Evolutionary conservation across 2,113 vertebrate species (phyloP), one percentile per base, ranked within the genome.

Genomic region (Thunnus thynnus): DNA sequence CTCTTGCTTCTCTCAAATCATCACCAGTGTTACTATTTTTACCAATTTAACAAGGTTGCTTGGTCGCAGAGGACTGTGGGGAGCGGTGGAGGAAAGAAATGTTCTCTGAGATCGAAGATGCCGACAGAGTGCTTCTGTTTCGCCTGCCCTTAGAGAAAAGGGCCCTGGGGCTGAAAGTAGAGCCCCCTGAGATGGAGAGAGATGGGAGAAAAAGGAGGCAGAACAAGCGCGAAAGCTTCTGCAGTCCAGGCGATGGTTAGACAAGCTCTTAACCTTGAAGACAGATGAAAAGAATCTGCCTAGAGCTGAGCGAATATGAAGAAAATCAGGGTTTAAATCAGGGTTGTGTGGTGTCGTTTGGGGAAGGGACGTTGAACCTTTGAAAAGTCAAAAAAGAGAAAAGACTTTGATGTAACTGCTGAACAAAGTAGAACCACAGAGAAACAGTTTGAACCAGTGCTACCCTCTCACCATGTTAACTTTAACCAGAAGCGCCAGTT

Each of bases 21-120:
- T 72, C 27, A 54, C 55, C 56, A 50, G 27, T 68, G 88, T 87
- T 84, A 68, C 87, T 93, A 93, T 93, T 94, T 94, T 92, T 91
- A 91, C 72, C 77, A 81, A 65, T 83, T 76, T 86, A 92, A 92
- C 88, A 85, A 91, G 89, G 87, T 89, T 90, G 90, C 85, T 56
- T 75, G 79, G 87, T 81, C 84, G 85, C 83, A 85, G 87, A 86
- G 83, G 82, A 84, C 77, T 58, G 69, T 41, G 32, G 80, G 66
- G 66, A 85, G 80, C 20, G 10, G 67, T 55, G 10, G 47, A 56
- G 83, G 72, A 84, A 50, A 84, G 76, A 83, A 89, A 81, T 55
- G 80, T 80, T 87, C 60, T 16, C 60, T 16, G 69, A 79, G 71
- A 88, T 86, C 83, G 58, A 80, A 85, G 84, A 57, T 55, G 72